phyloP scores from a whole-genome alignment of 2,113 vertebrate genomes.

The Caranx melampygus region DNA sequence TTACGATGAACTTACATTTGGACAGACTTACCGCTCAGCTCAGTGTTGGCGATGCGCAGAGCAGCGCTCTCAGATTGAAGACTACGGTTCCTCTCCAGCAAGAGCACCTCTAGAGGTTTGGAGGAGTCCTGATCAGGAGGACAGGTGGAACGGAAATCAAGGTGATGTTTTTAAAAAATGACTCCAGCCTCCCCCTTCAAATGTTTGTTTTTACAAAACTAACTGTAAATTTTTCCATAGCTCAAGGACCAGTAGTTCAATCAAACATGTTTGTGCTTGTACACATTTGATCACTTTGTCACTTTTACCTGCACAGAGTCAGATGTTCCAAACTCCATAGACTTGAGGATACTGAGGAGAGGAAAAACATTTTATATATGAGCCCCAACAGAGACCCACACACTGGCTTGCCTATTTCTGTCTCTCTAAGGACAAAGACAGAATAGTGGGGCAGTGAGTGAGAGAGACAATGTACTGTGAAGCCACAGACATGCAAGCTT shows the following conservation, averaged over 20 bases:
- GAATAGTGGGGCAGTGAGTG: background rate
- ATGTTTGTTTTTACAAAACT: constrained; percentile 9
- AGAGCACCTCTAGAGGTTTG: constrained; percentile 95
- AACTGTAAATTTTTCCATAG: background rate
- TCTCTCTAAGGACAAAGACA: constrained; percentile 38
- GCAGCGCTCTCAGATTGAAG: constrained; percentile 96
- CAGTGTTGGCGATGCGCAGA: constrained; percentile 94
- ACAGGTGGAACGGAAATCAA: background rate
- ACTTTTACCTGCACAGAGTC: constrained; percentile 91
- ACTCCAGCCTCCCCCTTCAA: background rate
- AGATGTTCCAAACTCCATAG: constrained; percentile 94
- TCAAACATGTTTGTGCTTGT: background rate
- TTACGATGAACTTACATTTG: background rate
- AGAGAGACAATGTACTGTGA: background rate
- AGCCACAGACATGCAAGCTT: constrained; percentile 37
- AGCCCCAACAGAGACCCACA: background rate
- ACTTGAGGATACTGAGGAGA: constrained; percentile 92
- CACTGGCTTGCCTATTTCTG: constrained; percentile 3
- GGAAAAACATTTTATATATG: background rate
- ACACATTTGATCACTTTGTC: background rate
- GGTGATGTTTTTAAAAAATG: constrained; percentile 1
- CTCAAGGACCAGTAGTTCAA: background rate
- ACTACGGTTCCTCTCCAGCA: constrained; percentile 96
- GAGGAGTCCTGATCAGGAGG: constrained; percentile 84
- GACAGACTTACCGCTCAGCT: constrained; percentile 94